Evolutionary conservation across 1,140 invertebrate genomes (phyloP), one percentile per base, ranked within the genome.

Genomic region (Eubasilissa regina): DNA sequence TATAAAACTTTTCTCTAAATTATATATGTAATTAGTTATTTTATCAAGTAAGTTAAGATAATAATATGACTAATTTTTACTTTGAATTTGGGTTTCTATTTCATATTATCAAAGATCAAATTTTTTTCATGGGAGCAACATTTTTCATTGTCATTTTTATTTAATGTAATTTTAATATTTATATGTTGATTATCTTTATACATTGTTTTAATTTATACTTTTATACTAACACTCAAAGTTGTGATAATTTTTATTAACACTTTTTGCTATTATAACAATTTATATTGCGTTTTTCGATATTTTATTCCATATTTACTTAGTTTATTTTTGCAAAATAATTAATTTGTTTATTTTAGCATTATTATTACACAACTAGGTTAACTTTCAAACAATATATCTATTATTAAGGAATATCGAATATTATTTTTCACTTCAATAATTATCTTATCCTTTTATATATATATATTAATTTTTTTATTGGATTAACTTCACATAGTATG

Each of bases 201-300:
- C 47, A 25, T 19, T 70, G 35, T 53, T 70, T 25, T 70, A 13
- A 6, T 64, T 25, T 64, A 60, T 64, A 44, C 43, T 64, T 43
- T 19, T 17, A 66, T 43, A 70, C 47, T 48, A 51, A 70, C 66
- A 70, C 66, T 70, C 66, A 48, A 70, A 53, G 66, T 70, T 70
- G 66, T 70, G 66, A 70, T 70, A 53, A 70, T 70, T 70, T 48
- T 51, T 51, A 17, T 25, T 48, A 53, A 21, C 66, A 48, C n/a
- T 25, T 66, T 51, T 70, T 64, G 60, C 60, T 64, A 64, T 43
- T 35, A 25, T 25, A 64, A 64, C n/a, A 21, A 70, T 66, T 44
- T 44, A 66, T 11, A 62, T 62, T 13, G 25, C 35, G 15, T 44
- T 47, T 35, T 15, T n/a, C 43, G 4, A 10, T 66, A 66, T 66